Evolutionary conservation across 1,140 invertebrate genomes (phyloP).

Genomic region (Pogonomyrmex barbatus): DNA sequence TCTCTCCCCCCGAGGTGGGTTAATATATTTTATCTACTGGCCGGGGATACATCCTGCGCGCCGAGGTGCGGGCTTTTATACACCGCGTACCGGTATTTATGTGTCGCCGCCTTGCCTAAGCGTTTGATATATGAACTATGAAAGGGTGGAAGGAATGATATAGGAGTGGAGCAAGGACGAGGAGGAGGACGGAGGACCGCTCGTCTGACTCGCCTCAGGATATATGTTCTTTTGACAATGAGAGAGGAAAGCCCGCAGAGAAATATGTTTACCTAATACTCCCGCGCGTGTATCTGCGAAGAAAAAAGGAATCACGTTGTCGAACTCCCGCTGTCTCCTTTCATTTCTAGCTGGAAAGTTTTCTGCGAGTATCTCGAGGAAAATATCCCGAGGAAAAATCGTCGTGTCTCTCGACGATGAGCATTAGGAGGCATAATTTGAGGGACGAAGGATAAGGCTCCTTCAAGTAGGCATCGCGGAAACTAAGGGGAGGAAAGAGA

Average conservation of each 20-base stretch:
- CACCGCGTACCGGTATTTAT: conserved; percentile 78
- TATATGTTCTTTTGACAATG: conserved; percentile 61
- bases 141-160: conserved; percentile 67
- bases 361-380: neutral
- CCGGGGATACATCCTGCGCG: conserved; percentile 60
- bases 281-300: neutral
- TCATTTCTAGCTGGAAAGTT: neutral
- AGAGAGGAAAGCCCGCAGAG: conserved; percentile 42
- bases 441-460: conserved; percentile 22
- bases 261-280: conserved; percentile 39
- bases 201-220: conserved; percentile 34
- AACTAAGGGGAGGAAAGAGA: neutral
- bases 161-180: conserved; percentile 42
- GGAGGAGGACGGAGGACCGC: conserved; percentile 7
- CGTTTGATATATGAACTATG: conserved; percentile 81
- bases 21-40: conserved; percentile 80
- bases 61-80: conserved; percentile 76
- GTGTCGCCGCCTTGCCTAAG: conserved; percentile 80
- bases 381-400: conserved; percentile 2
- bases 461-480: conserved; percentile 37
- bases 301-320: neutral
- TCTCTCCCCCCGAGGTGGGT: conserved; percentile 48
- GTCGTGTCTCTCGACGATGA: neutral
- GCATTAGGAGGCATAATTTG: conserved; percentile 54
- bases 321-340: neutral